These are phyloP conservation scores for Notoglanidium macrostoma DNA, from an alignment of 2,797 vertebrate species.

Conservation along the genomic window DNA sequence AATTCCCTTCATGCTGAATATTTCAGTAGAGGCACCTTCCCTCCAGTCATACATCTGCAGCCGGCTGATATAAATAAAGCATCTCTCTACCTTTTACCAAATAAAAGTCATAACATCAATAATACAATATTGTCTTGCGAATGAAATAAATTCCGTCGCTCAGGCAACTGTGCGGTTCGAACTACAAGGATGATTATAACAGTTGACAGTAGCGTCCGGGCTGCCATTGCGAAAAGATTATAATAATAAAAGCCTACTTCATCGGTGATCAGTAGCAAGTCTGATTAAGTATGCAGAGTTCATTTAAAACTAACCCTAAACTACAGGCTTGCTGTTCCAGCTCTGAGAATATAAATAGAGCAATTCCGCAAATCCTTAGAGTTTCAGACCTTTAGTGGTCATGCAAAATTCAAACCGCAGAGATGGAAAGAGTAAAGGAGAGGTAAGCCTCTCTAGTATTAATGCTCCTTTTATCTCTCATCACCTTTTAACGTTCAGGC, in stretches of 20 bases:
- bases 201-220: constrained; percentile 35
- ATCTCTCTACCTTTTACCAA: constrained; percentile 50
- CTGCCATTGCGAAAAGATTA: constrained; percentile 49
- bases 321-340: constrained; percentile 1
- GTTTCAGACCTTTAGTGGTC: constrained; percentile 55
- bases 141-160: constrained; percentile 31
- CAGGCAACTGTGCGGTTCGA: neutral
- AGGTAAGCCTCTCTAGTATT: constrained; percentile 44
- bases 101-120: constrained; percentile 47
- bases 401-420: constrained; percentile 61
- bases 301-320: constrained; percentile 48
- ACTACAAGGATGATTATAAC: constrained; percentile 24
- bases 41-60: neutral
- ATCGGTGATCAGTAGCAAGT: constrained; percentile 49
- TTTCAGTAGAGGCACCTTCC: constrained; percentile 49
- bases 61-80: constrained; percentile 50
- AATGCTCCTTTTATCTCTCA: constrained; percentile 57
- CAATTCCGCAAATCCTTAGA: constrained; percentile 47
- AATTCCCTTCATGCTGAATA: constrained; percentile 51
- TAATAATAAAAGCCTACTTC: neutral
- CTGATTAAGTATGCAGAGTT: constrained; percentile 29
- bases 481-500: constrained; percentile 45
- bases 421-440: constrained; percentile 47
- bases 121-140: constrained; percentile 47
- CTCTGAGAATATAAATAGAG: constrained; percentile 52